A percentile compares a stretch with the other conserved stretches of the same genome.
phyloP scores from a whole-genome alignment of 1,140 invertebrate genomes.

The Drosophila ambigua region DNA sequence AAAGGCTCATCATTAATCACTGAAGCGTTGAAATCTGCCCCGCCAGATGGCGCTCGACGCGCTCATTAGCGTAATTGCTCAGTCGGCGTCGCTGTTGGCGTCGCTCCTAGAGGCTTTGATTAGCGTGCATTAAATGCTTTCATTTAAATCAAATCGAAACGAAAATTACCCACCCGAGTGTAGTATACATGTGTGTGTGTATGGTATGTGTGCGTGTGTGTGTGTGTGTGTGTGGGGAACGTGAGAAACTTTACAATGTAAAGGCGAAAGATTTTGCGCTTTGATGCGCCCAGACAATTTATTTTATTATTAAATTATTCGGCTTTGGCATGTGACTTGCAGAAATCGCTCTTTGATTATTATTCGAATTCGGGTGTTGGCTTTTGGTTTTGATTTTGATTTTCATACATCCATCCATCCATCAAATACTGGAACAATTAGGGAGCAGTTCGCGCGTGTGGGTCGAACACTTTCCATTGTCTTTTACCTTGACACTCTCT shows the following conservation, averaged over 20 bases:
- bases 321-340: slow-evolving; percentile 73
- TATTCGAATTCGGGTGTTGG: slow-evolving; percentile 35
- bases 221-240: slow-evolving; percentile 43
- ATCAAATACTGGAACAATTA: slow-evolving; percentile 62
- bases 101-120: slow-evolving; percentile 61
- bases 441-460: slow-evolving; percentile 26
- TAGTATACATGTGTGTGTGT: background rate
- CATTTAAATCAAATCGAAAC: slow-evolving; percentile 79
- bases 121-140: slow-evolving; percentile 82
- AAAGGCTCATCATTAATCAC: slow-evolving; percentile 69
- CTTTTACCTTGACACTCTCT: slow-evolving; percentile 25
- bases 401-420: slow-evolving; percentile 38
- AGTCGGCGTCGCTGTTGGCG: slow-evolving; percentile 37
- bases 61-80: slow-evolving; percentile 79
- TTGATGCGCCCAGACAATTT: slow-evolving; percentile 76
- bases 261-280: slow-evolving; percentile 68
- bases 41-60: slow-evolving; percentile 75
- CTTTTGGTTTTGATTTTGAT: slow-evolving; percentile 19
- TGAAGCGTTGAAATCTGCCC: slow-evolving; percentile 73
- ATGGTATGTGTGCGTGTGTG: background rate
- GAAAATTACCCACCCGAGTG: slow-evolving; percentile 33
- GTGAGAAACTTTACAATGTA: slow-evolving; percentile 76
- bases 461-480: slow-evolving; percentile 60
- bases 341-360: slow-evolving; percentile 53
- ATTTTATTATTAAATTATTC: slow-evolving; percentile 82